phyloP scores from a whole-genome alignment of 2,888 invertebrate species.

The Eristalis pertinax region DNA sequence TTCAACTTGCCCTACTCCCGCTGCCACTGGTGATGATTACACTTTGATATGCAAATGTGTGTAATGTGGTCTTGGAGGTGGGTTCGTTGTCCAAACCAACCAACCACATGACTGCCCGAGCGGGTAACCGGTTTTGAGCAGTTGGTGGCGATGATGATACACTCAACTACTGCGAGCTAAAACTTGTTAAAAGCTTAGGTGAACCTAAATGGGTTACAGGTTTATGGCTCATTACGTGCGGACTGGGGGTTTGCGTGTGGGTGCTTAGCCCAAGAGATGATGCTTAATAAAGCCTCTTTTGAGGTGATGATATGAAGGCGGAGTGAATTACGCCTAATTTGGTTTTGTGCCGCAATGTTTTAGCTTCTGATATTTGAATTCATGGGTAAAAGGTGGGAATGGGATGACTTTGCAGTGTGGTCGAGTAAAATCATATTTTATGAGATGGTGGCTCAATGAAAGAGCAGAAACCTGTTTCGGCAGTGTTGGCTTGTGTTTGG shows the following conservation, averaged over 20 bases:
- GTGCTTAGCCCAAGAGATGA: neutral
- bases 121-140: conserved; percentile 25
- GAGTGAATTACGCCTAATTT: neutral
- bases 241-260: conserved; percentile 1
- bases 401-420: neutral
- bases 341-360: neutral
- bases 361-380: neutral
- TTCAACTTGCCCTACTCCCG: neutral
- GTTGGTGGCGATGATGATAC: neutral
- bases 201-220: conserved; percentile 1
- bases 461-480: neutral
- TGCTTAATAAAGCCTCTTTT: neutral
- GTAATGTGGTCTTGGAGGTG: conserved; percentile 17
- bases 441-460: neutral
- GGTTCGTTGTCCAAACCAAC: conserved; percentile 4
- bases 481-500: neutral
- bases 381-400: neutral
- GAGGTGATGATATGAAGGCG: neutral
- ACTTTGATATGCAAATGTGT: conserved; percentile 43
- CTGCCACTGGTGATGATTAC: conserved; percentile 17
- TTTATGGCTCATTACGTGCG: conserved; percentile 30
- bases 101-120: conserved; percentile 25
- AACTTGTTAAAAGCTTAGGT: conserved; percentile 20
- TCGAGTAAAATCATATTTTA: neutral
- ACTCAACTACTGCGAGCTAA: neutral